phyloP scores from a whole-genome alignment of 2,797 vertebrate genomes.

The Galaxias olidus region DNA sequence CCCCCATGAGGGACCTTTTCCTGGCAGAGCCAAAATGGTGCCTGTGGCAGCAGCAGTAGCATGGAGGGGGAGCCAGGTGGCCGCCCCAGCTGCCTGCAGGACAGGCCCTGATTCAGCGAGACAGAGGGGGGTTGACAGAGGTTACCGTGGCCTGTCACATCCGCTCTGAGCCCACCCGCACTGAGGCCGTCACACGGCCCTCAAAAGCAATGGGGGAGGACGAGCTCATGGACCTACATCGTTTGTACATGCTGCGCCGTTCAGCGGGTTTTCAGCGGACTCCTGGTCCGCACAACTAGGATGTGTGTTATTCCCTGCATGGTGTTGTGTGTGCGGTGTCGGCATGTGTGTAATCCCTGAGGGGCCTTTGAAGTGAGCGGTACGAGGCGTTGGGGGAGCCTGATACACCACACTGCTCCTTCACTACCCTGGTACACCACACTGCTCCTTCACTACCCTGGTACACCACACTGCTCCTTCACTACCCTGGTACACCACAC shows the following conservation, averaged over 20 bases:
- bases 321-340: slow-evolving; percentile 19
- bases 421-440: too few species aligned
- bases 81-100: slow-evolving; percentile 46
- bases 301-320: slow-evolving; percentile 41
- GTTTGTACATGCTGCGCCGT: slow-evolving; percentile 51
- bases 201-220: slow-evolving; percentile 34
- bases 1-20: too few species aligned
- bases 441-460: too few species aligned
- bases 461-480: too few species aligned
- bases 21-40: slow-evolving; percentile 4
- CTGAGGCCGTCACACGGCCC: slow-evolving; percentile 61
- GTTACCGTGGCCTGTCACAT: slow-evolving; percentile 72
- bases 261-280: slow-evolving; percentile 57
- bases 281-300: slow-evolving; percentile 26
- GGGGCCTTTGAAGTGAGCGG: neutral
- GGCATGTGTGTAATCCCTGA: slow-evolving; percentile 13
- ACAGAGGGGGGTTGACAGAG: slow-evolving; percentile 64
- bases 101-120: slow-evolving; percentile 59
- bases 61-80: slow-evolving; percentile 44
- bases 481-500: too few species aligned
- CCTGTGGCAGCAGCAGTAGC: neutral
- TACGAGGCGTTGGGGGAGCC: neutral
- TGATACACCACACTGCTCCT: too few species aligned
- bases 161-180: slow-evolving; percentile 49
- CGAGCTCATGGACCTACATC: slow-evolving; percentile 27